Percentiles rank a stretch among this genome's conserved stretches.
Conservation (phyloP, 2,113 vertebrate genomes). For the Hydrolagus affinis region DNA sequence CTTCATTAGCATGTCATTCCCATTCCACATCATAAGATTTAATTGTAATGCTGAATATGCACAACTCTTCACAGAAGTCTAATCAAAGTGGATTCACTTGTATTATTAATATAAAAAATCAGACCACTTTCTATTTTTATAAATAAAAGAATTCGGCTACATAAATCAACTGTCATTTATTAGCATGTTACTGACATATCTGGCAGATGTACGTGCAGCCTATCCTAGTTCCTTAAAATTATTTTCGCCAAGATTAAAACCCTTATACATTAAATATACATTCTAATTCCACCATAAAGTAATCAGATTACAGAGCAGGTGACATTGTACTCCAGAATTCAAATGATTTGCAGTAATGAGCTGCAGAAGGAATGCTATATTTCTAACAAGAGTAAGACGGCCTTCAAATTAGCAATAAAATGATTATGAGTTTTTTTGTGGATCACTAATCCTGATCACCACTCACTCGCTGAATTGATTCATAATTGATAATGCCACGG, state of each 20-base stretch:
- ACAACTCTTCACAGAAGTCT: constrained; percentile 96
- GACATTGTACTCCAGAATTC: constrained; percentile 78
- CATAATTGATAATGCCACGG: constrained; percentile 15
- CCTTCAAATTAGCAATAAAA: constrained; percentile 31
- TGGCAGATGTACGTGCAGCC: constrained; percentile 86
- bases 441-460: constrained; percentile 13
- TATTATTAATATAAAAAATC: constrained; percentile 99
- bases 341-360: constrained; percentile 85
- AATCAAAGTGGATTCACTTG: constrained; percentile 99
- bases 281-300: constrained; percentile 96
- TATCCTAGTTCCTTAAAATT: constrained; percentile 80
- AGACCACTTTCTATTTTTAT: constrained; percentile 99
- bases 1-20: constrained; percentile 99
- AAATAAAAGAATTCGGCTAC: constrained; percentile 99
- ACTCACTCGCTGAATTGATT: constrained; percentile 15
- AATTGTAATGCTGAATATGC: constrained; percentile 99
- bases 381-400: constrained; percentile 23
- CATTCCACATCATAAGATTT: constrained; percentile 99
- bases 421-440: constrained; percentile 18
- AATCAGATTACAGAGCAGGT: constrained; percentile 99
- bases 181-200: constrained; percentile 95
- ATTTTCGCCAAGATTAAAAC: constrained; percentile 98
- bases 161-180: constrained; percentile 99
- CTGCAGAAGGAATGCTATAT: constrained; percentile 56
- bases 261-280: constrained; percentile 98